Base-by-base conservation (phyloP, 1,140 invertebrate genomes). In the Drosophila insularis region DNA sequence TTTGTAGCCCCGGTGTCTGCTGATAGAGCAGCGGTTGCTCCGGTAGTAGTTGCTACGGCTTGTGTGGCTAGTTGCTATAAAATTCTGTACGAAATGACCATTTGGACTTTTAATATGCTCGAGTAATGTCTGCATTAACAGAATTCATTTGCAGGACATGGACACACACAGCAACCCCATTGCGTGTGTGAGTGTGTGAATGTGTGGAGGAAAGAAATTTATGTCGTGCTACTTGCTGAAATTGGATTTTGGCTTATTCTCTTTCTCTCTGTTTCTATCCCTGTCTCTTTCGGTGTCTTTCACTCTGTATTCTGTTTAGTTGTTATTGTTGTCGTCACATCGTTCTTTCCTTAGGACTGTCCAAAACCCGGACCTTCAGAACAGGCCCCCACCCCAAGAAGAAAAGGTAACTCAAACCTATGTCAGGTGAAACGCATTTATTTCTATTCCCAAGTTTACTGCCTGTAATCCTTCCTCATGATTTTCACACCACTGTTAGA, bases 101-200 rank as follows among this genome's bases (percentile, higher is more conserved):
- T 90, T 89, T 81, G 80, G 89, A 89, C 89, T 90, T 90, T 90
- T 90, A 90, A 90, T 90, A 90, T 89, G 89, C 81, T 90, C 80
- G 84, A 89, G 79, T 90, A 90, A 90, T 90, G 89, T 85, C 89
- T 84, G 89, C 89, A 90, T 90, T 90, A 90, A 90, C 89, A 80
- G 85, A 90, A 90, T 90, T 90, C 89, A 90, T 90, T 90, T 89
- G 84, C 80, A 74, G 81, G 58, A 78, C 78, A 86, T 81, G 81
- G 73, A 43, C 78, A 68, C 4, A 27, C 27, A 27, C 35, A n/a
- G 27, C 65, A 17, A 58, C 54, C 50, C 61, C 55, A 63, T 78
- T 37, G 54, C 21, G 32, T 72, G 35, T 62, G 21, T 63, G 62
- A 14, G 27, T 43, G 14, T 55, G 50, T 59, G 50, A 66, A 23